These are phyloP conservation scores for Artibeus lituratus DNA, from an alignment of 2,797 vertebrate genomes.

Conservation along the genomic window DNA sequence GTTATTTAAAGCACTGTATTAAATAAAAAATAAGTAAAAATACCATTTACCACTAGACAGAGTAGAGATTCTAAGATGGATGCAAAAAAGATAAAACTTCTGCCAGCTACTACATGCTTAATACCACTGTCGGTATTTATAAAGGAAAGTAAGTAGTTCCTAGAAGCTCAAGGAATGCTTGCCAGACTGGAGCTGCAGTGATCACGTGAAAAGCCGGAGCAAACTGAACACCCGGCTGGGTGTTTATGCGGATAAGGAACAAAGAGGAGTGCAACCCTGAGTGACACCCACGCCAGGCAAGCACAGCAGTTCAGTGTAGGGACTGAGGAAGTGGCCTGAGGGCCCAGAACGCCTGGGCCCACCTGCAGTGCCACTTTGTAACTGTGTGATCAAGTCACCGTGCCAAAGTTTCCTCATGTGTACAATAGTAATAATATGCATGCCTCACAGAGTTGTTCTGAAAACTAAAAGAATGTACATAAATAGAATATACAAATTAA, in stretches of 20 bases:
- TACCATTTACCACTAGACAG: not conserved
- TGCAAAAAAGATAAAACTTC: not conserved
- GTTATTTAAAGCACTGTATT: not conserved
- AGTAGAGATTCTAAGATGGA: not conserved
- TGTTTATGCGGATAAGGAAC: not conserved
- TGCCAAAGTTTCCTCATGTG: not conserved
- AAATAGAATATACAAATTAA: not conserved
- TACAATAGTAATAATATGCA: not conserved
- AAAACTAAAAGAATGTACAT: not conserved
- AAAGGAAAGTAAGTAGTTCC: not conserved
- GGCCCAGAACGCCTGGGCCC: not conserved
- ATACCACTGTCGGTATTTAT: not conserved
- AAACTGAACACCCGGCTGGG: not conserved
- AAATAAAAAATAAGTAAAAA: slow-evolving; percentile 12
- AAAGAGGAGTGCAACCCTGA: not conserved
- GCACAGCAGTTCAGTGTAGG: not conserved
- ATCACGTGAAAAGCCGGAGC: not conserved
- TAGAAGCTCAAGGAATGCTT: not conserved
- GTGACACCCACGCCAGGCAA: not conserved
- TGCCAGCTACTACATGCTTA: not conserved
- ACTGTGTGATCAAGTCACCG: not conserved
- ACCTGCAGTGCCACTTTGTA: not conserved
- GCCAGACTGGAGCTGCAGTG: not conserved
- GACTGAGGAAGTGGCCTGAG: not conserved
- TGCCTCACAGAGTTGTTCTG: not conserved